These are phyloP conservation scores for Lophius americanus DNA, from an alignment of 2,797 vertebrate species.

Conservation along the genomic window DNA sequence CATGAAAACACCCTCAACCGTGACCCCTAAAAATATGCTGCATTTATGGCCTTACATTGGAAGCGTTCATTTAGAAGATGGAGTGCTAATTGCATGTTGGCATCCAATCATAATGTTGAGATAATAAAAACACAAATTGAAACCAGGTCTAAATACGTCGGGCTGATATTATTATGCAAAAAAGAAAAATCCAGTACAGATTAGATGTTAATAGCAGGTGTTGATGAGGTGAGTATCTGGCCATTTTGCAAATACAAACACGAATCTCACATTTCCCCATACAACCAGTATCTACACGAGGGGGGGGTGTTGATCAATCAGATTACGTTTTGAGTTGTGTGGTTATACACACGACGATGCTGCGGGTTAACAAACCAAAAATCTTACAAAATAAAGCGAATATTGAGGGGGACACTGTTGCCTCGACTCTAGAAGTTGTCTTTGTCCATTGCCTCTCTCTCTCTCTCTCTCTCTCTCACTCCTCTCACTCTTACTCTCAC, in stretches of 20 bases:
- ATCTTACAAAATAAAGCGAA: not conserved
- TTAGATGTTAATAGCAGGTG: conserved; percentile 25
- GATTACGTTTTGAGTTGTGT: conserved; percentile 8
- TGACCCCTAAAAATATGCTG: too few relatives aligned
- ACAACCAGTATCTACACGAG: conserved; percentile 5
- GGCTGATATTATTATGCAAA: conserved; percentile 2
- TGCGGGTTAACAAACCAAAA: not conserved
- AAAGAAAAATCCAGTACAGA: conserved; percentile 6
- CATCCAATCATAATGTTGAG: not conserved
- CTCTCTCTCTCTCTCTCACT: not conserved
- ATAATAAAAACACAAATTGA: not conserved
- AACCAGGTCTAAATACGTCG: not conserved
- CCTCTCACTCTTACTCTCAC: too few relatives aligned
- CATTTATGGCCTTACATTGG: too few relatives aligned
- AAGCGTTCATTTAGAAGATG: too few relatives aligned
- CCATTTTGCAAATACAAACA: conserved; percentile 20
- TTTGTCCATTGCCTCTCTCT: conserved; percentile 38
- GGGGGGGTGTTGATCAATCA: conserved; percentile 21
- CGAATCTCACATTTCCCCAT: conserved; percentile 15
- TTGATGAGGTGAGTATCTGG: conserved; percentile 7
- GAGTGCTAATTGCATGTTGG: not conserved
- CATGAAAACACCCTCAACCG: too few relatives aligned
- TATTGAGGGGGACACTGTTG: conserved; percentile 1
- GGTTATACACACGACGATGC: conserved; percentile 32
- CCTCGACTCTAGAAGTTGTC: conserved; percentile 24